These are phyloP conservation scores for Procambarus clarkii DNA, from an alignment of 1,140 invertebrate species.

Conservation along the genomic window DNA sequence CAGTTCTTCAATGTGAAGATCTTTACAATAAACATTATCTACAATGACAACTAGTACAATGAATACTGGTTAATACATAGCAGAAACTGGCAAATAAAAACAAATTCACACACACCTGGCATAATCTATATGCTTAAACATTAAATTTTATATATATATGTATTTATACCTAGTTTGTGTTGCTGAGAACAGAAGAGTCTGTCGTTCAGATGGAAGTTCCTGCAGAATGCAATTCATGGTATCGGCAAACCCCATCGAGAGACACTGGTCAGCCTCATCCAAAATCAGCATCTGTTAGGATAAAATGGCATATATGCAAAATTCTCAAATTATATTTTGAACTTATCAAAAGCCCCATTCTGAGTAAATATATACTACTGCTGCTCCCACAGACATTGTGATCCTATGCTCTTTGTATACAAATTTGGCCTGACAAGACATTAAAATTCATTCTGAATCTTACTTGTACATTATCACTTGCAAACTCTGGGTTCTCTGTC, in stretches of 20 bases:
- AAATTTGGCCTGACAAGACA: neutral
- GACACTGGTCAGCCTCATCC: constrained; percentile 96
- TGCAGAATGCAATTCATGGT: constrained; percentile 96
- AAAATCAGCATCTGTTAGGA: constrained; percentile 84
- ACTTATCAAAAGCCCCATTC: neutral
- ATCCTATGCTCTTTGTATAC: too few relatives aligned
- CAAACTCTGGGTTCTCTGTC: constrained; percentile 95
- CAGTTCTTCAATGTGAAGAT: too few relatives aligned
- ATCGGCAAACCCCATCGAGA: constrained; percentile 95
- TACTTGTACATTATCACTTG: constrained; percentile 89
- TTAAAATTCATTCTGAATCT: neutral
- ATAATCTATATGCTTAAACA: too few relatives aligned
- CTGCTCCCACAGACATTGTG: too few relatives aligned
- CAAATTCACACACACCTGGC: too few relatives aligned
- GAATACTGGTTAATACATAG: too few relatives aligned
- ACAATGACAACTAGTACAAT: too few relatives aligned
- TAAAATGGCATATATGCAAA: neutral
- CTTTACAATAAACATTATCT: too few relatives aligned
- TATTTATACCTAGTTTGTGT: constrained; percentile 93
- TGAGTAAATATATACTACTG: neutral
- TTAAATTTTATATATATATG: too few relatives aligned
- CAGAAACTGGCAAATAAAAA: too few relatives aligned
- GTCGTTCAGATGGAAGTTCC: constrained; percentile 91
- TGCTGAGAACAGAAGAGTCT: constrained; percentile 97
- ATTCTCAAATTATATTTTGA: too few relatives aligned